A percentile compares a stretch with the other conserved stretches of the same genome.
Evolutionary conservation across 2,888 invertebrate genomes (phyloP).

Genomic region (Hyles lineata): DNA sequence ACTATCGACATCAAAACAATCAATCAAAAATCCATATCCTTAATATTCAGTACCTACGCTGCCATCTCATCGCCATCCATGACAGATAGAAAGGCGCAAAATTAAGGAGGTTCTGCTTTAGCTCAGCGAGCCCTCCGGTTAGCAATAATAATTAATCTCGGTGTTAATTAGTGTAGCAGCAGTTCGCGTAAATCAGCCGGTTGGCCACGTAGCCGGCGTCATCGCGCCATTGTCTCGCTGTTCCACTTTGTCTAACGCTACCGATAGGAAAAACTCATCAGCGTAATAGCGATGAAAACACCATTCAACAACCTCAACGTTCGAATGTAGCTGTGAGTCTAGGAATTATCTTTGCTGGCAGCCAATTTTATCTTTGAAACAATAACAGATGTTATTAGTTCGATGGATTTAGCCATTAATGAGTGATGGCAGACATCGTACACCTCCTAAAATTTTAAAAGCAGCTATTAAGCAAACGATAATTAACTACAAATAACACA

Average conservation of each 20-base stretch:
- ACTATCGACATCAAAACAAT: too few relatives aligned
- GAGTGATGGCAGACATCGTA: too few relatives aligned
- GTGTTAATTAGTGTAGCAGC: conserved; percentile 73
- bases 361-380: too few relatives aligned
- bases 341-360: too few relatives aligned
- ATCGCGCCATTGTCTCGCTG: conserved; percentile 51
- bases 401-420: too few relatives aligned
- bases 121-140: conserved; percentile 51
- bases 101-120: conserved; percentile 28
- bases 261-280: conserved; percentile 31
- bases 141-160: conserved; percentile 78
- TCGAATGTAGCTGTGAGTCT: background rate
- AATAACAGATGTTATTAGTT: too few relatives aligned
- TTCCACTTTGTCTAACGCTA: conserved; percentile 37
- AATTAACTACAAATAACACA: too few relatives aligned
- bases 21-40: background rate
- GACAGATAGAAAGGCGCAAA: conserved; percentile 32
- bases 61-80: conserved; percentile 33
- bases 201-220: conserved; percentile 37
- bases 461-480: too few relatives aligned
- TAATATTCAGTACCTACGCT: background rate
- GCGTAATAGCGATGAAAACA: conserved; percentile 29
- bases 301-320: conserved; percentile 4
- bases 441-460: too few relatives aligned
- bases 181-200: conserved; percentile 63